Evolutionary conservation across 2,888 invertebrate species (phyloP), one percentile per base, ranked within the genome.

Genomic region (Didymodactylos carnosus): DNA sequence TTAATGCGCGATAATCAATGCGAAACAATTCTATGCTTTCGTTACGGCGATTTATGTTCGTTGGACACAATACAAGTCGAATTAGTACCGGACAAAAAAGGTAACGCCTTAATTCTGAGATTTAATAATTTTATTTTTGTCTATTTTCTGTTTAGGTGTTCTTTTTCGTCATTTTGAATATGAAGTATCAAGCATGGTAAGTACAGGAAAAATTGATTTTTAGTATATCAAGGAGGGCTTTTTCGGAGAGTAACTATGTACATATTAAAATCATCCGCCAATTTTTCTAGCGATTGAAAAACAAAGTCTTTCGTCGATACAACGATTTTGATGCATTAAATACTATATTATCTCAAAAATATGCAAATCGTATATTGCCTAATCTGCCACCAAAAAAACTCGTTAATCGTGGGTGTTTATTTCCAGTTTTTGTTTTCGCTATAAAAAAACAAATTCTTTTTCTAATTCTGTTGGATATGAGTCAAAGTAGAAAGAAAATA

Each of bases 11-110:
- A 82, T 73, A 80, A 82, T 49, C 80, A 80, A 73, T 80, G 78
- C 40, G 82, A 83, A 0, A 81, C 79, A 77, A 78, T 80, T 14
- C 77, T 83, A 14, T 80, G 81, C n/a, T 81, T 80, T 76, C 80
- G 78, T 29, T 83, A 79, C 75, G 75, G 77, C 35, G 84, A 84
- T 53, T 77, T 84, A 43, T 79, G 79, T 76, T 79, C 80, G 11
- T 77, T 83, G 16, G 84, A 84, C 76, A 77, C 78, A n/a, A 78
- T 84, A 10, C 81, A 81, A 76, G 81, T 84, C 14, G 82, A 82
- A 72, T 78, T 84, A 14, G 80, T 83, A 14, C 83, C 83, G n/a
- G 84, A 83, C 76, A 84, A 83, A 78, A 84, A 84, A 77, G 84
- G 84, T 19, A 77, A 83, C 23, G 6, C 7, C 5, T 16, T 49